phyloP scores from a whole-genome alignment of 1,140 invertebrate species.

The Caerostris darwini region DNA sequence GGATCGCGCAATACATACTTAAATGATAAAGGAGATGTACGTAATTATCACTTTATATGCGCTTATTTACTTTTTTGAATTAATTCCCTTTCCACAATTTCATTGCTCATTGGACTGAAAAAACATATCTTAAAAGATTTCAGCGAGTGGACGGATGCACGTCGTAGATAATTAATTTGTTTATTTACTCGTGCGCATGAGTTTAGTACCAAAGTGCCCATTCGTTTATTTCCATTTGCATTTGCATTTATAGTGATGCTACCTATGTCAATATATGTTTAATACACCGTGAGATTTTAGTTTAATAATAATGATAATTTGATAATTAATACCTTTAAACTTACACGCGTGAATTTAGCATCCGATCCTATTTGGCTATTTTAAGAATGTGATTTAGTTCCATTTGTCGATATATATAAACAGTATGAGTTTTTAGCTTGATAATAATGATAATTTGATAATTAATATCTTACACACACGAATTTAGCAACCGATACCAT shows the following conservation, averaged over 20 bases:
- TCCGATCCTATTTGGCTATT: no score
- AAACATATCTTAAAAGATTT: background rate
- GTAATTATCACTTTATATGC: background rate
- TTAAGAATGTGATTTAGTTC: no score
- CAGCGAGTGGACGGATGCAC: background rate
- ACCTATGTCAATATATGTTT: no score
- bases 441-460: no score
- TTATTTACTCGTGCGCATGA: background rate
- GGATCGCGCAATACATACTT: constrained; percentile 30
- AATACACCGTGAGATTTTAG: no score
- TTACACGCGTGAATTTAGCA: no score
- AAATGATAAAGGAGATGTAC: constrained; percentile 7
- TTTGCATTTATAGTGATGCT: background rate
- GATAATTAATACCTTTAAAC: no score
- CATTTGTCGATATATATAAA: no score
- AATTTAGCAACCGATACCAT: no score
- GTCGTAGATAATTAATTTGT: background rate
- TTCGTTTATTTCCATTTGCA: background rate
- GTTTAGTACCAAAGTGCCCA: background rate
- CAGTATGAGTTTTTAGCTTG: no score
- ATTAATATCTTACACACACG: no score
- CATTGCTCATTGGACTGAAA: background rate
- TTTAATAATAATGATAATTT: no score
- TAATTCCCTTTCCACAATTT: background rate
- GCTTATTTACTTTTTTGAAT: constrained; percentile 21